phyloP scores from a whole-genome alignment of 2,113 vertebrate genomes.

The Dromiciops gliroides region DNA sequence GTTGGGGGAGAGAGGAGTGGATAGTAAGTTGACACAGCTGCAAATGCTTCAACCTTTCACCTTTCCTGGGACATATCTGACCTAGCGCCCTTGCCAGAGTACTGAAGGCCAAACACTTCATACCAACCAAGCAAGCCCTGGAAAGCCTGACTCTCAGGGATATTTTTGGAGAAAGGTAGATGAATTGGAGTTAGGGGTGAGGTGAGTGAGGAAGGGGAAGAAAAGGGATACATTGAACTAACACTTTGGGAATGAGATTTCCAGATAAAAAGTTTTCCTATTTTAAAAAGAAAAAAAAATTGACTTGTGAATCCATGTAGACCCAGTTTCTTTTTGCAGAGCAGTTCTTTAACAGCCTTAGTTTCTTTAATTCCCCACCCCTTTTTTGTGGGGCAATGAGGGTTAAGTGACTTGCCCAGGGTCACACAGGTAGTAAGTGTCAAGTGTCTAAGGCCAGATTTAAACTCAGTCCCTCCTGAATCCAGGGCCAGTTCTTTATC shows the following conservation, averaged over 20 bases:
- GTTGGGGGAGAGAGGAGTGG: neutral
- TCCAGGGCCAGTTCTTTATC: too few species aligned
- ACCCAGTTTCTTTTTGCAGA: neutral
- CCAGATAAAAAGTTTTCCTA: constrained; percentile 77
- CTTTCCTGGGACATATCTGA: neutral
- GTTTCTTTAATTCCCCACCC: too few species aligned
- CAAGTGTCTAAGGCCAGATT: too few species aligned
- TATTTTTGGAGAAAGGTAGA: constrained; percentile 57
- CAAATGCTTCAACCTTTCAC: neutral
- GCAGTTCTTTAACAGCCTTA: neutral
- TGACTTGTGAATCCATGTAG: neutral
- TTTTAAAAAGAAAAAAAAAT: neutral
- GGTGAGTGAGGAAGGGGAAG: neutral
- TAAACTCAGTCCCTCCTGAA: too few species aligned
- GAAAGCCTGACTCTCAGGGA: neutral
- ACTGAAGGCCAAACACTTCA: constrained; percentile 63
- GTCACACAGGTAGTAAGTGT: too few species aligned
- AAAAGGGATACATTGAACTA: constrained; percentile 67
- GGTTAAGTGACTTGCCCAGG: too few species aligned
- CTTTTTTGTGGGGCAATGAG: too few species aligned
- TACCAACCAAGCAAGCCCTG: constrained; percentile 27
- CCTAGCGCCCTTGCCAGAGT: constrained; percentile 23
- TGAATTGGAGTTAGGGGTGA: constrained; percentile 11
- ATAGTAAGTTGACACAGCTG: neutral
- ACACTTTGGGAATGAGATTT: constrained; percentile 66